Conservation (phyloP, 2,797 vertebrate species). For the Acanthopagrus latus region DNA sequence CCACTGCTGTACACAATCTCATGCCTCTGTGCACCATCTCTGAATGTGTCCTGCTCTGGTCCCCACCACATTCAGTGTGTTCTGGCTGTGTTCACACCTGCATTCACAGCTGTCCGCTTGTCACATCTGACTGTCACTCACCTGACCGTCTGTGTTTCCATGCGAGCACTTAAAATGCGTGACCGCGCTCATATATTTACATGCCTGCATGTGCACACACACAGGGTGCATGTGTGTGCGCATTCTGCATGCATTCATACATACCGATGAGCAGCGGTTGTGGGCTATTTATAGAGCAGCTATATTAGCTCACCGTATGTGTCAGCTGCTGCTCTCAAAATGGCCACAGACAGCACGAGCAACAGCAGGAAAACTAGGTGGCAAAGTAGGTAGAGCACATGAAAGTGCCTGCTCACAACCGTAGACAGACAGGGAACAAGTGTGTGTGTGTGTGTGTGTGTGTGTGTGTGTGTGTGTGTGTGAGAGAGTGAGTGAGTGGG, state of each 20-base stretch:
- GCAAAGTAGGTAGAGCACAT: conserved; percentile 44
- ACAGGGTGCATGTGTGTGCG: background rate
- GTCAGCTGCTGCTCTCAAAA: conserved; percentile 78
- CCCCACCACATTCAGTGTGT: background rate
- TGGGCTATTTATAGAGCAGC: conserved; percentile 73
- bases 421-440: background rate
- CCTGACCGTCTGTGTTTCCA: background rate
- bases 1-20: background rate
- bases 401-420: background rate
- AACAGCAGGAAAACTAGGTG: conserved; percentile 41
- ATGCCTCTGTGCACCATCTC: background rate
- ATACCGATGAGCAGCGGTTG: conserved; percentile 62
- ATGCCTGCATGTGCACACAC: conserved; percentile 22
- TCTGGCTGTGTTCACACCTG: conserved; percentile 26
- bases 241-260: conserved; percentile 50
- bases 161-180: background rate
- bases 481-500: conserved; percentile 21
- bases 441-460: conserved; percentile 22
- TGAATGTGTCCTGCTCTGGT: background rate
- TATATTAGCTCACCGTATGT: conserved; percentile 73
- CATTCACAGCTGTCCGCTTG: conserved; percentile 10
- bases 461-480: conserved; percentile 18
- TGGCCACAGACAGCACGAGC: conserved; percentile 60
- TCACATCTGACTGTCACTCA: background rate
- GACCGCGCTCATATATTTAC: conserved; percentile 5